phyloP scores from a whole-genome alignment of 1,140 invertebrate genomes.

The Achatina immaculata region DNA sequence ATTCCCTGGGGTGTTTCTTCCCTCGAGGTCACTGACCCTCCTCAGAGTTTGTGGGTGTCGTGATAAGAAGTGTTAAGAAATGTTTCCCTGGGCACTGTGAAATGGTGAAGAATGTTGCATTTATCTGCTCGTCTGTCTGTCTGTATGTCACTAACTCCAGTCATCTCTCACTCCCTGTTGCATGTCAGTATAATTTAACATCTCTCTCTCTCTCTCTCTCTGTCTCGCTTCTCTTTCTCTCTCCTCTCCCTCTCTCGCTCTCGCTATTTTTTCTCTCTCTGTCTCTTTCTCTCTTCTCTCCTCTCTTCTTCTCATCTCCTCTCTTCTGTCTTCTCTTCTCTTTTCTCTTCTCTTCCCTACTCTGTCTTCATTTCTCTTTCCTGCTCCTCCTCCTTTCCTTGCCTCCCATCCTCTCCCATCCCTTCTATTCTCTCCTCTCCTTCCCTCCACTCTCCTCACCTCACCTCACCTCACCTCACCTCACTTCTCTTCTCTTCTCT shows the following conservation, averaged over 20 bases:
- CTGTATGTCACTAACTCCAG: no score
- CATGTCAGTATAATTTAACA: no score
- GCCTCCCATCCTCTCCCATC: neutral
- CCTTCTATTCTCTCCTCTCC: neutral
- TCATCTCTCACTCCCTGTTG: no score
- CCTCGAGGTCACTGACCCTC: no score
- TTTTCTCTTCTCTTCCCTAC: neutral
- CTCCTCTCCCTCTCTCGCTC: neutral
- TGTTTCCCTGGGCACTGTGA: no score
- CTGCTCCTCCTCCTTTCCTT: neutral
- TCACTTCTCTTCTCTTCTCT: slow-evolving; percentile 20
- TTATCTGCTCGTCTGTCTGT: no score
- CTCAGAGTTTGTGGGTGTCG: no score
- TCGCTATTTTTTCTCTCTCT: neutral
- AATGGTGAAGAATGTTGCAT: no score
- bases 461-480: neutral
- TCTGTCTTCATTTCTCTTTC: neutral
- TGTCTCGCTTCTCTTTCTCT: no score
- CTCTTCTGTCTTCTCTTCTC: neutral
- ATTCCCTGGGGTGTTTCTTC: no score
- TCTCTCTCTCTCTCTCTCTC: slow-evolving; percentile 28
- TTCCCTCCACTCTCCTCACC: neutral
- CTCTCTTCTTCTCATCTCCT: neutral
- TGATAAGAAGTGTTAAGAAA: no score
- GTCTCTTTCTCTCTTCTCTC: neutral